phyloP scores from a whole-genome alignment of 2,113 vertebrate species.

The Tringa solitaria region DNA sequence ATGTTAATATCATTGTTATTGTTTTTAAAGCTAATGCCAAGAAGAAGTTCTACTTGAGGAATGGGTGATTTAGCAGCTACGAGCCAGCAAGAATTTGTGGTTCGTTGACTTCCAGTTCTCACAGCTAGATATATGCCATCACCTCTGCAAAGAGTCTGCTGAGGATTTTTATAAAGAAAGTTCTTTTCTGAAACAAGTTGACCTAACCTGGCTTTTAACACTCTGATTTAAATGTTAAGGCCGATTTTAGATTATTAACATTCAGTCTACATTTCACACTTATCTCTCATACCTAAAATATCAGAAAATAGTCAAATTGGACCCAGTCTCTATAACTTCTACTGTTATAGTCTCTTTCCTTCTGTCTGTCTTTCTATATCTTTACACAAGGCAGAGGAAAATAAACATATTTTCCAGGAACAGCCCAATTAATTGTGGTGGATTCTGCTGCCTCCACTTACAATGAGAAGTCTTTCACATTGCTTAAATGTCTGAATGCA shows the following conservation, averaged over 20 bases:
- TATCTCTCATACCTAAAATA: conserved; percentile 8
- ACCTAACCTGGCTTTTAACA: neutral
- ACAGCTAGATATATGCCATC: neutral
- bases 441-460: neutral
- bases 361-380: neutral
- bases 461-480: neutral
- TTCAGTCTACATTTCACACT: neutral
- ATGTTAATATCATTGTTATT: neutral
- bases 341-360: neutral
- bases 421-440: neutral
- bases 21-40: neutral
- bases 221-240: conserved; percentile 24
- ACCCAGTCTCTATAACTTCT: neutral
- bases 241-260: neutral
- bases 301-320: neutral
- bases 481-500: neutral
- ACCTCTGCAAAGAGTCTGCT: neutral
- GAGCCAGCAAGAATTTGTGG: neutral
- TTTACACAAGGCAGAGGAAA: neutral
- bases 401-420: neutral
- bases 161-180: neutral
- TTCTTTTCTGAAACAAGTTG: neutral
- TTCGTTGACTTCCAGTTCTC: neutral
- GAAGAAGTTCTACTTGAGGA: neutral
- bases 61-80: neutral